Evolutionary conservation across 1,140 invertebrate genomes (phyloP).

Genomic region (Neuroterus valhalla): DNA sequence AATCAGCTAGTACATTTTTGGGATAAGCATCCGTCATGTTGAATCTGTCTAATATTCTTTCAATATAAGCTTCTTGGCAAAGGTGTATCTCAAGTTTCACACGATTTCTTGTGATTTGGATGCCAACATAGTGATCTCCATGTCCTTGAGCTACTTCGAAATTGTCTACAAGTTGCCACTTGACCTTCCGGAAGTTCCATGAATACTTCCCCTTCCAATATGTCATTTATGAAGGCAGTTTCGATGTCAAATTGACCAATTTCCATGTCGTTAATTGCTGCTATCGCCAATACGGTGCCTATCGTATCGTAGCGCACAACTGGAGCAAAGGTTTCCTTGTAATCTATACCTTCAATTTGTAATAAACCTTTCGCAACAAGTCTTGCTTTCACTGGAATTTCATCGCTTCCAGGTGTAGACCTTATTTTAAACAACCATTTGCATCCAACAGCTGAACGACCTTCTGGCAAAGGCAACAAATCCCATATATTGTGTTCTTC

Average conservation of each 20-base stretch:
- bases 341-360: slow-evolving; percentile 20
- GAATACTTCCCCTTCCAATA: neutral
- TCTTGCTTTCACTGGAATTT: slow-evolving; percentile 1
- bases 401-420: neutral
- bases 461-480: neutral
- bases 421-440: slow-evolving; percentile 4
- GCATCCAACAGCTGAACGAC: neutral
- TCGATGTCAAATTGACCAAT: slow-evolving; percentile 19
- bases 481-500: neutral
- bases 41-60: too few species aligned
- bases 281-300: neutral
- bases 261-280: neutral
- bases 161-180: too few species aligned
- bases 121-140: too few species aligned
- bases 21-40: too few species aligned
- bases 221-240: slow-evolving; percentile 6
- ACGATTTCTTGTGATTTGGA: too few species aligned
- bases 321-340: slow-evolving; percentile 31
- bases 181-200: neutral
- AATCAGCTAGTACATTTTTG: too few species aligned
- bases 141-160: too few species aligned
- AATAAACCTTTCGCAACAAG: slow-evolving; percentile 32
- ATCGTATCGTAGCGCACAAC: too few species aligned
- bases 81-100: too few species aligned
- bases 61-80: too few species aligned